Percentiles rank a stretch among this genome's conserved stretches.
These are phyloP conservation scores for Thamnaconus septentrionalis DNA, from an alignment of 2,113 vertebrate species.

Conservation along the genomic window DNA sequence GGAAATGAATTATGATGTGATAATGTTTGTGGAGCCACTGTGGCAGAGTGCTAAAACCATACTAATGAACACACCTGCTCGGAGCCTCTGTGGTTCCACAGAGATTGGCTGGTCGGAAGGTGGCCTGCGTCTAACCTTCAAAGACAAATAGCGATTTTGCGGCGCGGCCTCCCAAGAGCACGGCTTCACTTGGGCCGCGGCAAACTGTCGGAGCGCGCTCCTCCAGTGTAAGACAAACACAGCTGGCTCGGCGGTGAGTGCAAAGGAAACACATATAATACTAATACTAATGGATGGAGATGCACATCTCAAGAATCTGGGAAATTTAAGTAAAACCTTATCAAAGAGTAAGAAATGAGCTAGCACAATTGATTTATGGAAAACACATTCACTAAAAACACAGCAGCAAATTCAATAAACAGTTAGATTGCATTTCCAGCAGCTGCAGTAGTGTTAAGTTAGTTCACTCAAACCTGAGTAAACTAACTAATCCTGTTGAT, in stretches of 20 bases:
- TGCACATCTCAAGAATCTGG: not conserved
- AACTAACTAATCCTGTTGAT: too few relatives aligned
- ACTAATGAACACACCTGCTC: not conserved
- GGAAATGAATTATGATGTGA: slow-evolving; percentile 1
- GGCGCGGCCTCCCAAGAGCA: slow-evolving; percentile 24
- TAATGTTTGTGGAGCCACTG: not conserved
- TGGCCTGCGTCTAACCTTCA: slow-evolving; percentile 15
- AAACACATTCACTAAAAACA: too few relatives aligned
- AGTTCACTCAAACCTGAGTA: too few relatives aligned
- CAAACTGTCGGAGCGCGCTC: slow-evolving; percentile 25
- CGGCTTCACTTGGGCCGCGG: slow-evolving; percentile 52
- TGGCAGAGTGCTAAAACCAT: not conserved
- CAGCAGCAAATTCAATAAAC: too few relatives aligned
- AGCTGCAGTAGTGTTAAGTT: too few relatives aligned
- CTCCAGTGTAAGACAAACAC: slow-evolving; percentile 54
- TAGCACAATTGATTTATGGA: too few relatives aligned
- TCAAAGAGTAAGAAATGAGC: too few relatives aligned
- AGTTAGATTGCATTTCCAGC: too few relatives aligned
- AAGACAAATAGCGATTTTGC: slow-evolving; percentile 34
- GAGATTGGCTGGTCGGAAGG: slow-evolving; percentile 8
- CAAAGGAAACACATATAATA: not conserved
- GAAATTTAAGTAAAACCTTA: too few relatives aligned
- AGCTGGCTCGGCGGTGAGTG: slow-evolving; percentile 46
- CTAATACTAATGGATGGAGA: slow-evolving; percentile 18
- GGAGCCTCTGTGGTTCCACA: not conserved